Base-by-base conservation (phyloP, 2,888 invertebrate genomes). In the Dione vanillae region DNA sequence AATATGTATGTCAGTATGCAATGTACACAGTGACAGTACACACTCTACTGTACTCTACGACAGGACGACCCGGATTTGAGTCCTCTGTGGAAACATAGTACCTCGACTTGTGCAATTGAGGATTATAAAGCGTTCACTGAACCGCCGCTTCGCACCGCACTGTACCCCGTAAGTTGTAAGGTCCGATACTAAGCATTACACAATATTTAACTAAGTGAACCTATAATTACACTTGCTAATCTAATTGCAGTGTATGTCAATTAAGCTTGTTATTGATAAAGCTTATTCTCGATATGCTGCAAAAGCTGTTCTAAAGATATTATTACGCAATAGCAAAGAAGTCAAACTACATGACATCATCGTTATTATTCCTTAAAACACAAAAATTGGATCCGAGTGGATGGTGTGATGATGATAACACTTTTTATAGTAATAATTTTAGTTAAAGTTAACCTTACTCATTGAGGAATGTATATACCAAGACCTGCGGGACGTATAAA, bases 91-190 rank as follows among this genome's bases (percentile, higher is more conserved):
- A n/a, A 14, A 0, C 10, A 37, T 11, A 49, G 49, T 19, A 49
- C 20, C 20, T 62, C 35, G 16, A 45, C 12, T 62, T 47, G 47
- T 35, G 62, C 47, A 67, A 67, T 67, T 51, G 67, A 67, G 20
- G 16, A 47, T 20, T 59, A 49, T 59, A 49, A 51, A 59, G 27
- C 59, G 67, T 40, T 61, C 67, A 67, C 40, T 59, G 59, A 67
- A 59, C 67, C 51, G 35, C 41, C 10, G n/a, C 35, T 12, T 16
- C 20, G 52, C 20, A 10, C 35, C 0, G 16, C 37, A n/a, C 12
- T n/a, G n/a, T 12, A 19, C 10, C 41, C 52, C 41, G 14, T 11
- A 8, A 12, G 11, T 66, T 27, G n/a, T 27, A 52, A 52, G 52
- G 52, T n/a, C 37, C 45, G 54, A 27, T 16, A 40, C 58, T 59